Evolutionary conservation across 2,888 invertebrate genomes (phyloP).

Genomic region (Drosophila mercatorum): DNA sequence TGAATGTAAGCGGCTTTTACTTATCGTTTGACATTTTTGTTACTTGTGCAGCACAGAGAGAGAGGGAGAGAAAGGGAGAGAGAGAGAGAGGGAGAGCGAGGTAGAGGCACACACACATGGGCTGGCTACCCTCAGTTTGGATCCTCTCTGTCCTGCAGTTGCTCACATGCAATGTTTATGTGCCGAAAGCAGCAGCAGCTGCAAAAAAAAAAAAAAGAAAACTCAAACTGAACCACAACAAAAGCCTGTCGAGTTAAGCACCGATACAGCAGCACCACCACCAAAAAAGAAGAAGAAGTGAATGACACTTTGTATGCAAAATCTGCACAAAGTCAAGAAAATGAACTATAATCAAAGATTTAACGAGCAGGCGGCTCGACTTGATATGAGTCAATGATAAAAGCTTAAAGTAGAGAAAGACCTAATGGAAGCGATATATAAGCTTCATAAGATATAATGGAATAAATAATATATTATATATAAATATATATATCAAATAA

Average conservation of each 20-base stretch:
- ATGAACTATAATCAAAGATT: constrained; percentile 8
- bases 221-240: constrained; percentile 52
- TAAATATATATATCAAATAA: too few relatives aligned
- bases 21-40: constrained; percentile 69
- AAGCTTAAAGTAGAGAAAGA: neutral
- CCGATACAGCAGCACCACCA: constrained; percentile 11
- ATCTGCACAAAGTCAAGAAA: constrained; percentile 14
- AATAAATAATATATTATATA: too few relatives aligned
- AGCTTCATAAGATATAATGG: too few relatives aligned
- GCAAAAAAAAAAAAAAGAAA: neutral
- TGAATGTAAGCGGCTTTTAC: constrained; percentile 68
- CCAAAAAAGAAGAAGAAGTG: neutral
- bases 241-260: constrained; percentile 49
- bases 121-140: neutral
- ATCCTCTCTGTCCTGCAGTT: constrained; percentile 5
- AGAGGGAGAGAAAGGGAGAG: neutral
- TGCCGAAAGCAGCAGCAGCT: constrained; percentile 34
- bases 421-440: neutral
- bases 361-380: neutral
- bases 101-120: neutral
- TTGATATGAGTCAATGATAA: neutral
- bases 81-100: neutral
- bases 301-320: constrained; percentile 12
- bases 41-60: constrained; percentile 45
- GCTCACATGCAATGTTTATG: constrained; percentile 1